phyloP scores from a whole-genome alignment of 2,113 vertebrate genomes.

The Ivindomyrus marchei region DNA sequence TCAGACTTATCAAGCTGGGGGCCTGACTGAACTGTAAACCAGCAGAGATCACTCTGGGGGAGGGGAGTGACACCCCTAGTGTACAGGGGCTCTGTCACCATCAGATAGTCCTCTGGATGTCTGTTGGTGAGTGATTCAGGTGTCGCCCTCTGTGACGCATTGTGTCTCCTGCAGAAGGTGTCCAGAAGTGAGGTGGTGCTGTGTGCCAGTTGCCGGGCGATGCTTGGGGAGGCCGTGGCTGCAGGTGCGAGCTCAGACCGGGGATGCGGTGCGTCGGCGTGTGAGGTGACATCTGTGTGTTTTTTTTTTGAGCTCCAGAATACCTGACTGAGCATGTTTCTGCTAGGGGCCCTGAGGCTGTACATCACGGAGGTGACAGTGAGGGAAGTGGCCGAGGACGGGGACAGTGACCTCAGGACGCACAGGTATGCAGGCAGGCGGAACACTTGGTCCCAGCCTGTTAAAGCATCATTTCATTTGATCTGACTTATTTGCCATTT shows the following conservation, averaged over 20 bases:
- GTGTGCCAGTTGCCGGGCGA: conserved; percentile 77
- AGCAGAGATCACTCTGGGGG: not conserved
- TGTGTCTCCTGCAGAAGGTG: conserved; percentile 64
- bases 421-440: conserved; percentile 35
- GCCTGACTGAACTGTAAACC: not conserved
- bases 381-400: conserved; percentile 48
- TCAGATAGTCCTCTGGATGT: not conserved
- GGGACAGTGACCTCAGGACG: conserved; percentile 43
- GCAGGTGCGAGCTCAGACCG: conserved; percentile 62
- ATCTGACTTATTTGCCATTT: not conserved
- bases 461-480: too few species aligned
- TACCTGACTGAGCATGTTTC: not conserved
- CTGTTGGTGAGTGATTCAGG: not conserved
- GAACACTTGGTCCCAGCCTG: conserved; percentile 21
- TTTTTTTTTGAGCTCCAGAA: too few species aligned
- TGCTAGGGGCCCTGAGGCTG: conserved; percentile 73
- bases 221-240: conserved; percentile 74
- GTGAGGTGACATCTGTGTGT: too few species aligned
- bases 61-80: not conserved
- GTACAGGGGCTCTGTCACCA: not conserved
- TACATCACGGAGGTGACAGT: conserved; percentile 82
- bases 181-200: conserved; percentile 64
- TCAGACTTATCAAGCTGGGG: not conserved
- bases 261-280: not conserved
- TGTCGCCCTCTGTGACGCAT: not conserved